Evolutionary conservation across 1,140 invertebrate species (phyloP), one percentile per base, ranked within the genome.

Genomic region (Zeugodacus cucurbitae): DNA sequence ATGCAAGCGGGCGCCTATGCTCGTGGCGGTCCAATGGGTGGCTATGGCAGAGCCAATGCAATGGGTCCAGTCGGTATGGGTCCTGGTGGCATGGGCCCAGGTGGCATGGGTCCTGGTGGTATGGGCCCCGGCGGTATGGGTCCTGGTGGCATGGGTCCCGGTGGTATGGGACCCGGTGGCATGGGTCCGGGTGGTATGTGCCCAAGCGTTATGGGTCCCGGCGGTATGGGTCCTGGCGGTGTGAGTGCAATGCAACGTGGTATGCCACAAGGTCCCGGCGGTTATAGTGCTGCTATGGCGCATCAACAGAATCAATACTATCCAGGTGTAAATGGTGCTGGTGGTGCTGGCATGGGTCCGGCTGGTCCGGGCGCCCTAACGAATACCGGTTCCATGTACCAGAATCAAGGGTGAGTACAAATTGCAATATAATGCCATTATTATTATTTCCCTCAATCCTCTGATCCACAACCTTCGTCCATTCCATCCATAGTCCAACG

Each of bases 251-350:
- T 89, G 87, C 88, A 89, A 86, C 88, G 88, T 82, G 87, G 86
- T 54, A 87, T 87, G 87, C 58, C 87, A 41, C 87, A 87, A 41
- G 87, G 41, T 48, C 70, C 57, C 17, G 78, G 78, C 3, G 62
- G 87, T 70, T 88, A 92, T 86, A 82, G 64, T 37, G 87, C 87
- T 22, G 48, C 67, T 11, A 88, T 85, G 87, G 70, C 59, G n/a
- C 78, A 89, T 87, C 88, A 92, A 85, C 91, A 91, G 59, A 90
- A 89, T 1, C 92, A 93, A 87, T 93, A 92, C 89, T 93, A 93
- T 91, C 89, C 92, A 1, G 91, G 93, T 57, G 86, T 87, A 22
- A 94, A 94, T 88, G 95, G 95, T 89, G 94, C 88, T 88, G 91
- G 89, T 88, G 93, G 93, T 54, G 88, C 90, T 87, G 90, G 91